Evolutionary conservation across 2,888 invertebrate species (phyloP), one percentile per base, ranked within the genome.

Genomic region (Eretmocerus hayati): DNA sequence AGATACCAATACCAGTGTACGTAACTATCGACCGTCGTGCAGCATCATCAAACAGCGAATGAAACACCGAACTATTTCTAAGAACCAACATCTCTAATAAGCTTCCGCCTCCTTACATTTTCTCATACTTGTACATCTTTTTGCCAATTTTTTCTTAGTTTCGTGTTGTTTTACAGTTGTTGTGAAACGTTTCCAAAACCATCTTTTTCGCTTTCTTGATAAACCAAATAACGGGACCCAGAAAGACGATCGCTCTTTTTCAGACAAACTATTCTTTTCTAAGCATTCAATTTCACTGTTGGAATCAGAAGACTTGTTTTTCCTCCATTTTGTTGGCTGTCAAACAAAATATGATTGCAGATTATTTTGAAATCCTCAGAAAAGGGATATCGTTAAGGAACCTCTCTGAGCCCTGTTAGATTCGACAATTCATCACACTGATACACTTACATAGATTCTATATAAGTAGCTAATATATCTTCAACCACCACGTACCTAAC

Each of bases 381-480:
- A n/a, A n/a, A n/a, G n/a, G n/a, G n/a, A n/a, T n/a, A n/a, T n/a
- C n/a, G n/a, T n/a, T n/a, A n/a, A n/a, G n/a, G n/a, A 62, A 48
- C 61, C 59, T 58, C 58, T 55, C 55, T 48, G 55, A 52, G 54
- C 56, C 50, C 61, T 64, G 64, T 55, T 61, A 63, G 64, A 65
- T 64, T 69, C 68, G 69, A 66, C 68, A 67, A 69, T 69, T 69
- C 62, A 61, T 70, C 69, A 69, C 62, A 69, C 66, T 69, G 66
- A 69, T 69, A 67, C 64, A 69, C 64, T 65, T 69, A 67, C 64
- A 69, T 68, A 69, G 67, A 69, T 69, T 68, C 69, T 71, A 70
- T 71, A 69, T 69, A 69, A 69, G 70, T 70, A 69, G 63, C 67
- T 69, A 70, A 65, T 70, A 70, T 69, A 67, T 64, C 65, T 64